These are phyloP conservation scores for Falco cherrug DNA, from an alignment of 2,797 vertebrate species.

Conservation along the genomic window DNA sequence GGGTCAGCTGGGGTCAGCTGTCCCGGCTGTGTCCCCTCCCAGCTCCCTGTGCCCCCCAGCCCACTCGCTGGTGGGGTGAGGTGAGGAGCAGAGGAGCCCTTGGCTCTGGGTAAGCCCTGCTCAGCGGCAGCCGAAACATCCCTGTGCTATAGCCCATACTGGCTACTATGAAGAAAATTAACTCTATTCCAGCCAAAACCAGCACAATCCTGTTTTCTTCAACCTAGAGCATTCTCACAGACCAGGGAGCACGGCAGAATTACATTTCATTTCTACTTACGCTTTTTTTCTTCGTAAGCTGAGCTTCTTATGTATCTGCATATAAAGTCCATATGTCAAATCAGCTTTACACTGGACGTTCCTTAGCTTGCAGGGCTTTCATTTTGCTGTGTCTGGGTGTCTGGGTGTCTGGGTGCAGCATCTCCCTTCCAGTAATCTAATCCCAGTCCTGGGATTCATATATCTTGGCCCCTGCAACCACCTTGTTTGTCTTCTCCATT, in stretches of 20 bases:
- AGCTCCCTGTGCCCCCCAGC: too few relatives aligned
- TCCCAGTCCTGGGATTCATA: background rate
- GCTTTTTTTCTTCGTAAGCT: background rate
- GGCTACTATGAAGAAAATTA: too few relatives aligned
- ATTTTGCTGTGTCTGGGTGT: too few relatives aligned
- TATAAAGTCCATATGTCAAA: background rate
- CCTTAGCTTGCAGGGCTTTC: background rate
- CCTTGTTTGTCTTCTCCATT: background rate
- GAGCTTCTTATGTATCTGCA: background rate
- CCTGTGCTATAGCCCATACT: too few relatives aligned
- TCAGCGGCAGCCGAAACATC: too few relatives aligned
- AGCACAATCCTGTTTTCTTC: background rate
- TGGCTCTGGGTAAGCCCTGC: too few relatives aligned
- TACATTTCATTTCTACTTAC: background rate
- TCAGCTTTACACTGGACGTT: background rate
- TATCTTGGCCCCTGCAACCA: background rate
- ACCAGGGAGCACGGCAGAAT: rapidly evolving
- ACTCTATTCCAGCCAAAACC: too few relatives aligned
- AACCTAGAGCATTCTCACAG: background rate
- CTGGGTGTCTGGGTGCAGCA: background rate
- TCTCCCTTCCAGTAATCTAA: background rate
- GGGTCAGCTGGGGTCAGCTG: too few relatives aligned
- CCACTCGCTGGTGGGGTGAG: too few relatives aligned
- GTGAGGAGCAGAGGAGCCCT: too few relatives aligned
- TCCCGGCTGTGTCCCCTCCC: too few relatives aligned